Conservation (phyloP, 92 coral and sea anemone species). For the Epizoanthus fatuus region DNA sequence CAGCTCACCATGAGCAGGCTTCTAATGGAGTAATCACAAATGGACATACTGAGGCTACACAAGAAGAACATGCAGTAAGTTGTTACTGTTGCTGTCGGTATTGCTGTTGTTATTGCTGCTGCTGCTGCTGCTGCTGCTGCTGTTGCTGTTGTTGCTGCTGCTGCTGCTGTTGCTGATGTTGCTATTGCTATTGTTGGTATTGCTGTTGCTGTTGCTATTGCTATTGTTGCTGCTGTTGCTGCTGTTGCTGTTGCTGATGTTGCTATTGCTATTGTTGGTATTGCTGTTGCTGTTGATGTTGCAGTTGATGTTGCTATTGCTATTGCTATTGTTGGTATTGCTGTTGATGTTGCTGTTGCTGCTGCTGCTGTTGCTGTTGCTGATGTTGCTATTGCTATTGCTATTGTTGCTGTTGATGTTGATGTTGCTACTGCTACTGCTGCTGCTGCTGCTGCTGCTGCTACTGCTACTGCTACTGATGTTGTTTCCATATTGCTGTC, state of each 20-base stretch:
- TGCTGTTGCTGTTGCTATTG: background rate
- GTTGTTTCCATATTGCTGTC: too few relatives aligned
- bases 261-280: background rate
- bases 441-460: background rate
- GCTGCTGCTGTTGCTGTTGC: background rate
- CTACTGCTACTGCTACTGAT: too few relatives aligned
- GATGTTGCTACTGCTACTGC: background rate
- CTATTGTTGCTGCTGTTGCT: background rate
- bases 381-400: background rate
- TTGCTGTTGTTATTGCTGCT: background rate
- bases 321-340: background rate
- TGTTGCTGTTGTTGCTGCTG: background rate
- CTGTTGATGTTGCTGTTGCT: background rate
- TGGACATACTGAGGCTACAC: conserved; percentile 2
- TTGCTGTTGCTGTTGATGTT: background rate
- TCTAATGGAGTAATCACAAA: conserved; percentile 8
- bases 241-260: background rate
- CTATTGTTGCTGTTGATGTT: background rate
- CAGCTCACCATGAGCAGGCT: background rate
- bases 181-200: background rate
- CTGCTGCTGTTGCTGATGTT: background rate
- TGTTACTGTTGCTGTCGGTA: background rate
- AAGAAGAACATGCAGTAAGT: conserved; percentile 15
- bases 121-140: background rate
- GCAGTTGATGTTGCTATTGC: background rate